A percentile compares a stretch with the other conserved stretches of the same genome.
These are phyloP conservation scores for Gasterosteus nipponicus DNA, from an alignment of 2,113 vertebrate species.

Conservation along the genomic window DNA sequence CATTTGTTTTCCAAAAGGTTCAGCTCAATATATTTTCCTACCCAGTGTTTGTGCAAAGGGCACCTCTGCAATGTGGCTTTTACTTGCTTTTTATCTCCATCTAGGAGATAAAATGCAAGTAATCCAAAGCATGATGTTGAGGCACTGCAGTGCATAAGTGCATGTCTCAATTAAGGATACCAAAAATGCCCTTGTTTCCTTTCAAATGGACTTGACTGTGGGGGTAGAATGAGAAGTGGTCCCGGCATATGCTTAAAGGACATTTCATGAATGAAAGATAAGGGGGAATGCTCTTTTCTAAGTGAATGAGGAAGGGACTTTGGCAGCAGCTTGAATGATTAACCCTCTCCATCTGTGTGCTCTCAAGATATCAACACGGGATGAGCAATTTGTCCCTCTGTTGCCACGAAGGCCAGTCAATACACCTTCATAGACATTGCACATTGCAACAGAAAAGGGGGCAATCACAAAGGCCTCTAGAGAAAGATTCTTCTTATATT, in stretches of 20 bases:
- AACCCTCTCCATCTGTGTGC: conserved; percentile 13
- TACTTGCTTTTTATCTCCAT: conserved; percentile 42
- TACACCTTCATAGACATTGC: not conserved
- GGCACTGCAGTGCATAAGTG: conserved; percentile 34
- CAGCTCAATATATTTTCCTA: conserved; percentile 44
- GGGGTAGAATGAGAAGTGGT: conserved; percentile 35
- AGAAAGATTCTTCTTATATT: not conserved
- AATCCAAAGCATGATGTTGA: conserved; percentile 30
- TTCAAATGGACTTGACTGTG: conserved; percentile 44
- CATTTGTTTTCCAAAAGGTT: conserved; percentile 48
- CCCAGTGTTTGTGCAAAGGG: conserved; percentile 43
- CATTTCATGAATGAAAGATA: conserved; percentile 55
- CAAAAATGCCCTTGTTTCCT: conserved; percentile 58
- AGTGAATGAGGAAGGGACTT: conserved; percentile 50
- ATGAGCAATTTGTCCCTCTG: conserved; percentile 1
- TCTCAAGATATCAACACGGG: not conserved
- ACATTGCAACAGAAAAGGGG: not conserved
- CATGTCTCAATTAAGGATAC: conserved; percentile 67
- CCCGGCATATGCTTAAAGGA: conserved; percentile 46
- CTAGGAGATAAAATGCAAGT: not conserved
- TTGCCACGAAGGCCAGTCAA: not conserved
- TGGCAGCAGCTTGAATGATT: conserved; percentile 41
- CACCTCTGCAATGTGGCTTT: conserved; percentile 37
- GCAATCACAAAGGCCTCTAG: not conserved
- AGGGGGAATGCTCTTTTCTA: conserved; percentile 48